These are phyloP conservation scores for Rhaphigaster nebulosa DNA, from an alignment of 2,888 invertebrate species.

Conservation along the genomic window DNA sequence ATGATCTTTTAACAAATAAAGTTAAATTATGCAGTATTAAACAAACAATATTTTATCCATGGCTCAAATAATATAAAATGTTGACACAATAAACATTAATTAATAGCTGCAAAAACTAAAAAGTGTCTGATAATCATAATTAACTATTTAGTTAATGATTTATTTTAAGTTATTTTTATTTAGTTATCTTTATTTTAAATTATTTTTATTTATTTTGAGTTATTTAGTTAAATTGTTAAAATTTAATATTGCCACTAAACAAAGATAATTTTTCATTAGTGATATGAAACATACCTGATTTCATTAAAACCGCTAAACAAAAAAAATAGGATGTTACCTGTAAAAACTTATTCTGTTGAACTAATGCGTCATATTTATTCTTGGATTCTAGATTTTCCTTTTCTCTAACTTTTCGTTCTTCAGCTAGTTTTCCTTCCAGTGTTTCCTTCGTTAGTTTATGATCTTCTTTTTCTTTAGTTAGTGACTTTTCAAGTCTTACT, in stretches of 20 bases:
- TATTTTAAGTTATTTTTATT: no score
- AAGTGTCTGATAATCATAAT: not conserved
- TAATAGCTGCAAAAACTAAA: not conserved
- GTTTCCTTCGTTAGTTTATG: conserved; percentile 72
- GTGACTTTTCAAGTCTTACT: conserved; percentile 73
- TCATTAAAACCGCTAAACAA: not conserved
- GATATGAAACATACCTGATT: no score
- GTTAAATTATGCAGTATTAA: not conserved
- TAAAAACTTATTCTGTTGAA: conserved; percentile 73
- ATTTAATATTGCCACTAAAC: not conserved
- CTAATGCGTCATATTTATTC: conserved; percentile 72
- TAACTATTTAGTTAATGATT: no score
- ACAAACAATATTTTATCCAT: not conserved
- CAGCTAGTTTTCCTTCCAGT: conserved; percentile 70
- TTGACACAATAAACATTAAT: not conserved
- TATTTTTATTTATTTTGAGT: no score
- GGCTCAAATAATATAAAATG: not conserved
- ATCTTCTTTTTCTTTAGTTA: conserved; percentile 73
- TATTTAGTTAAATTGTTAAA: not conserved
- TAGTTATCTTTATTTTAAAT: no score
- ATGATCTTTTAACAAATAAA: not conserved
- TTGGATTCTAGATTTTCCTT: conserved; percentile 71
- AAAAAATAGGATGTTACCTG: conserved; percentile 67
- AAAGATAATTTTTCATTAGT: no score
- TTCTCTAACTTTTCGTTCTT: conserved; percentile 71